Conservation (phyloP, 2,888 invertebrate species). For the Clostera curtula region DNA sequence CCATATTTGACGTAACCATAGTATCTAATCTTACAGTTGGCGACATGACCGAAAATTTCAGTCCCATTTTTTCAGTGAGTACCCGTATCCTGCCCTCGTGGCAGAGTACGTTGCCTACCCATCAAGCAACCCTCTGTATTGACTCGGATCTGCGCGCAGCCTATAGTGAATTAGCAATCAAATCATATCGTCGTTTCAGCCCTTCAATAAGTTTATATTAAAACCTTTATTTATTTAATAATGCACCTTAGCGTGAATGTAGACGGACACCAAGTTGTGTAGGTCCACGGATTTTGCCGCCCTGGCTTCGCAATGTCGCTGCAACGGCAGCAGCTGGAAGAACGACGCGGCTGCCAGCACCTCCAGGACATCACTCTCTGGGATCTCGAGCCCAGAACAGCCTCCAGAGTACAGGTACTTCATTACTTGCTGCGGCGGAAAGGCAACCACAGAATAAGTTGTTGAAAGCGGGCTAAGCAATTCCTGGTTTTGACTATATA, state of each 20-base stretch:
- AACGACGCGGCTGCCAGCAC: slow-evolving; percentile 94
- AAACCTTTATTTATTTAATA: not conserved
- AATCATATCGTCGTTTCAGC: too few species aligned
- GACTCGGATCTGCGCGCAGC: too few species aligned
- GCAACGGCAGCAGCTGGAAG: slow-evolving; percentile 89
- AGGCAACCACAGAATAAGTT: not conserved
- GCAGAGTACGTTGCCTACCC: too few species aligned
- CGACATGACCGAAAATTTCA: too few species aligned
- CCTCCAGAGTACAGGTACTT: slow-evolving; percentile 94
- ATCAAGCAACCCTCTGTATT: too few species aligned
- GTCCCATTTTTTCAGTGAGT: too few species aligned
- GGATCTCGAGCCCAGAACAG: slow-evolving; percentile 84
- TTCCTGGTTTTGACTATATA: too few species aligned
- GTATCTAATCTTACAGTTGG: too few species aligned
- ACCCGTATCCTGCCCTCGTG: too few species aligned
- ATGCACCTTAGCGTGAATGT: slow-evolving; percentile 91
- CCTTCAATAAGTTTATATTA: not conserved
- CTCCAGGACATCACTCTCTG: slow-evolving; percentile 87
- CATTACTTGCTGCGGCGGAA: slow-evolving; percentile 84
- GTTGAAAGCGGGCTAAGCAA: too few species aligned
- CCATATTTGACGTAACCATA: too few species aligned
- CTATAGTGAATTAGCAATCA: too few species aligned
- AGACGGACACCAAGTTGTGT: slow-evolving; percentile 93
- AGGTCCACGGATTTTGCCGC: slow-evolving; percentile 89
- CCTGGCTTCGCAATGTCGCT: slow-evolving; percentile 89